Conservation (phyloP, 30 jellyfish, hydroid and myxozoan genomes). For the Catostylus mosaicus region DNA sequence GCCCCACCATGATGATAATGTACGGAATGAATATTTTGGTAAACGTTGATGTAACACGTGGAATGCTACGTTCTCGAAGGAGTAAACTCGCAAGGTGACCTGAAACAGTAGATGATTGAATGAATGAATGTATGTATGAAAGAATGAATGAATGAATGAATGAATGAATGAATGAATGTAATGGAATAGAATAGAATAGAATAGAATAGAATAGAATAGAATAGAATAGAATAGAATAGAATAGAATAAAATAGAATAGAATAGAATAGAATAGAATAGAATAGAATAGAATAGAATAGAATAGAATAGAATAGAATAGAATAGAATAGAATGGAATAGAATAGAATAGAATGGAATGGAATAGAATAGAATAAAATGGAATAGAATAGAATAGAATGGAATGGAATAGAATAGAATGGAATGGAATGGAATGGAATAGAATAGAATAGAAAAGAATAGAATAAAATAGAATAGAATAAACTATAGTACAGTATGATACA, state of each 20-base stretch:
- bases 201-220: not conserved
- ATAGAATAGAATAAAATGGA: not conserved
- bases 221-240: not conserved
- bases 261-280: not conserved
- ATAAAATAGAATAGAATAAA: not conserved
- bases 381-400: not conserved
- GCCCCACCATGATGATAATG: slow-evolving; percentile 96
- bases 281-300: not conserved
- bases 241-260: not conserved
- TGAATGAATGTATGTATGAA: not conserved
- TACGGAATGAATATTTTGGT: slow-evolving; percentile 74
- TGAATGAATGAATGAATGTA: too few relatives aligned
- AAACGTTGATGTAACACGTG: slow-evolving; percentile 93
- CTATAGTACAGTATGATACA: too few relatives aligned
- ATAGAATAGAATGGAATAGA: not conserved
- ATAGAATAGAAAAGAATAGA: not conserved
- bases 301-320: not conserved
- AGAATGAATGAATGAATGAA: not conserved
- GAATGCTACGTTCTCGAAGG: slow-evolving; percentile 91
- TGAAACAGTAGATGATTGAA: slow-evolving; percentile 23
- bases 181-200: not conserved
- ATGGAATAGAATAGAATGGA: not conserved
- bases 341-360: not conserved
- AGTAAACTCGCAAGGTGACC: slow-evolving; percentile 88
- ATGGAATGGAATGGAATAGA: not conserved